These are phyloP conservation scores for Jordanella pulchra DNA, from an alignment of 2,797 vertebrate genomes.

Conservation along the genomic window DNA sequence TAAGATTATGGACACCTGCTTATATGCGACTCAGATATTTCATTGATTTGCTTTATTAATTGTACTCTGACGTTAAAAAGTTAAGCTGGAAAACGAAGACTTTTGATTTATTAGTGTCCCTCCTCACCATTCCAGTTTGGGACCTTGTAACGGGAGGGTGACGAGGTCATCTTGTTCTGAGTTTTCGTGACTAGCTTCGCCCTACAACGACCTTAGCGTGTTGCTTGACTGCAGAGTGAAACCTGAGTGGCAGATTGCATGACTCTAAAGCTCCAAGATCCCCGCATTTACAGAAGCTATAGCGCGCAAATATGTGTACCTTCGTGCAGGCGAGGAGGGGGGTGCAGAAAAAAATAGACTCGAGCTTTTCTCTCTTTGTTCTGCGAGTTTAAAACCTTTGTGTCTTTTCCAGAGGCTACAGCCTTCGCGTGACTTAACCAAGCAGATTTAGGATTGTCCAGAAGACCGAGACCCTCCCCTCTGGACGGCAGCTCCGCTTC, in stretches of 20 bases:
- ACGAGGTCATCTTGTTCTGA: conserved; percentile 34
- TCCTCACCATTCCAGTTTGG: background rate
- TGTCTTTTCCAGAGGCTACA: conserved; percentile 79
- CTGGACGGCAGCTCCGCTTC: conserved; percentile 71
- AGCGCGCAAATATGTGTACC: conserved; percentile 76
- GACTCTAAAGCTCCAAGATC: conserved; percentile 77
- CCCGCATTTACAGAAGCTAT: conserved; percentile 70
- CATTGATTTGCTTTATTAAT: background rate
- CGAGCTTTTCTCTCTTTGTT: conserved; percentile 73
- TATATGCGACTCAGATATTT: background rate
- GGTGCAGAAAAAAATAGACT: conserved; percentile 8
- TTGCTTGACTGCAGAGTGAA: conserved; percentile 73
- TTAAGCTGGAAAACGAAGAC: background rate
- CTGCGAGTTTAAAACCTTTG: conserved; percentile 78
- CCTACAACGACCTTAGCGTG: conserved; percentile 35
- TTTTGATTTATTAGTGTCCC: background rate
- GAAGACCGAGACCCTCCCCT: conserved; percentile 78
- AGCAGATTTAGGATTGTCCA: conserved; percentile 83
- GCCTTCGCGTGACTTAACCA: conserved; percentile 85
- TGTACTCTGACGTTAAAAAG: background rate
- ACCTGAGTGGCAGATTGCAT: conserved; percentile 78
- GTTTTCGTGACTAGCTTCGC: conserved; percentile 50
- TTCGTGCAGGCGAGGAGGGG: conserved; percentile 61
- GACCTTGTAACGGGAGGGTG: conserved; percentile 6
- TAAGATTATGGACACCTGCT: background rate